Percentiles rank a stretch among this genome's conserved stretches.
Conservation (phyloP, 2,888 invertebrate species). For the Caenorhabditis becei region DNA sequence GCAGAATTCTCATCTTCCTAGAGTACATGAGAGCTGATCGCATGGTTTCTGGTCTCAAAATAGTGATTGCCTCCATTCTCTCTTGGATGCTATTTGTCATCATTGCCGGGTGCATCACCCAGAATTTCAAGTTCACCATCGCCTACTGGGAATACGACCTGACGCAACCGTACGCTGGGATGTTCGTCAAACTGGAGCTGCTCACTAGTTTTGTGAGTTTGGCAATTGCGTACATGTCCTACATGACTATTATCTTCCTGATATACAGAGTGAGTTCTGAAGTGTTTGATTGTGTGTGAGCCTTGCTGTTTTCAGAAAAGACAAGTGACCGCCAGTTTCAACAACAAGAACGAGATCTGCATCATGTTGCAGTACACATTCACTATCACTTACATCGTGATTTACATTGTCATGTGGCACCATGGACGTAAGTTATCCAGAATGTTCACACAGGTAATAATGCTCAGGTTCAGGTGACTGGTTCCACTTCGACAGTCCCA, state of each 20-base stretch:
- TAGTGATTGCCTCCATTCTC: not conserved
- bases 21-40: not conserved
- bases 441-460: not conserved
- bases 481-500: too few species aligned
- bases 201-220: slow-evolving; percentile 1
- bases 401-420: not conserved
- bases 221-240: not conserved
- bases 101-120: slow-evolving; percentile 1
- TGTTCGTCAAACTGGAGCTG: not conserved
- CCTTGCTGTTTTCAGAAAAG: not conserved
- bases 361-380: not conserved
- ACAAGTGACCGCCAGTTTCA: not conserved
- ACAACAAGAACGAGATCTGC: not conserved
- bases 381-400: not conserved
- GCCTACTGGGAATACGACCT: slow-evolving; percentile 17
- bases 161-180: not conserved
- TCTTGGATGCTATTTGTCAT: slow-evolving; percentile 7
- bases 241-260: not conserved
- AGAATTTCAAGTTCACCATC: not conserved
- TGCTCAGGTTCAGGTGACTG: too few species aligned
- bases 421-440: not conserved
- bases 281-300: not conserved
- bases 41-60: not conserved
- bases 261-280: not conserved
- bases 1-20: slow-evolving; percentile 14